phyloP scores from a whole-genome alignment of 2,113 vertebrate genomes.

The Melanotaenia duboulayi region DNA sequence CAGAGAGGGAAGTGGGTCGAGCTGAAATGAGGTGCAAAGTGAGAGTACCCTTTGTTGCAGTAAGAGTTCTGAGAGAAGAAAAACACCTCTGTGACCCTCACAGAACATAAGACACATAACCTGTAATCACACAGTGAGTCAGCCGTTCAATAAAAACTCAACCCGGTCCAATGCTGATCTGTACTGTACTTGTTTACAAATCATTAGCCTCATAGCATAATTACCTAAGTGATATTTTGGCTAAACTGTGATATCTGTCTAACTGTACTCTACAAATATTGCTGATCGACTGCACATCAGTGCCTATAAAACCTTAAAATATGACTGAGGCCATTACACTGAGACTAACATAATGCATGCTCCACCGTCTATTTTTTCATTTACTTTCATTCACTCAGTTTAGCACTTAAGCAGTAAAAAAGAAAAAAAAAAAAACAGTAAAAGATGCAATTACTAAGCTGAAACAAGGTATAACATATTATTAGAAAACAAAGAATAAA shows the following conservation, averaged over 20 bases:
- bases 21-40: constrained; percentile 13
- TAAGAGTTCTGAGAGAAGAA: constrained; percentile 49
- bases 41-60: constrained; percentile 39
- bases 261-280: too few species aligned
- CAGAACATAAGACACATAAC: constrained; percentile 46
- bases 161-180: constrained; percentile 20
- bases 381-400: background rate
- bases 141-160: constrained; percentile 31
- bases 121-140: background rate
- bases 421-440: too few species aligned
- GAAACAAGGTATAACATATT: constrained; percentile 1
- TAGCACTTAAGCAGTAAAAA: constrained; percentile 7
- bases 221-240: too few species aligned
- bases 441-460: constrained; percentile 7
- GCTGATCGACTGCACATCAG: too few species aligned
- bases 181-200: constrained; percentile 31
- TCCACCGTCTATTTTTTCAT: background rate
- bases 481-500: background rate
- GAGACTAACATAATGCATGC: background rate
- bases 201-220: too few species aligned
- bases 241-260: too few species aligned
- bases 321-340: too few species aligned
- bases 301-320: too few species aligned
- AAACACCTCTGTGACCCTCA: constrained; percentile 53
- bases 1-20: constrained; percentile 35